phyloP scores from a whole-genome alignment of 1,140 invertebrate genomes.

The Psix sp. region DNA sequence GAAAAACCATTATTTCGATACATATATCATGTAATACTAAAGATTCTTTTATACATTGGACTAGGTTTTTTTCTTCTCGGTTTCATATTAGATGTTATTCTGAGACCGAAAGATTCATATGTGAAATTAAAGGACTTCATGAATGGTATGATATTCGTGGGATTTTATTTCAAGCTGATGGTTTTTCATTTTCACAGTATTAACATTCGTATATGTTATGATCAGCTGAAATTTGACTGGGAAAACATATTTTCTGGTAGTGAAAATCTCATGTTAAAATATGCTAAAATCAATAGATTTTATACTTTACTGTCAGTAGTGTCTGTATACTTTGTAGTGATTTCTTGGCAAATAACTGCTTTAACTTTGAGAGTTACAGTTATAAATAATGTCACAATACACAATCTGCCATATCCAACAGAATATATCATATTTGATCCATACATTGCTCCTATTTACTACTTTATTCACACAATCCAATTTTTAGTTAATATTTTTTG shows the following conservation, averaged over 20 bases:
- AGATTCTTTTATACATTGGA: no score
- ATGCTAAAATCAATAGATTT: slow-evolving; percentile 9
- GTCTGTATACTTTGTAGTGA: not conserved
- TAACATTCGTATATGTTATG: slow-evolving; percentile 1
- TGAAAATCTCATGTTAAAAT: slow-evolving; percentile 13
- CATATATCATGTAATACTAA: no score
- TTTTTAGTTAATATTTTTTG: slow-evolving; percentile 4
- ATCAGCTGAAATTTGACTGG: slow-evolving; percentile 4
- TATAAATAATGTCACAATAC: slow-evolving; percentile 20
- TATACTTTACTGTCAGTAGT: not conserved
- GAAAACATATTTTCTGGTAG: slow-evolving; percentile 5
- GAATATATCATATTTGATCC: slow-evolving; percentile 19
- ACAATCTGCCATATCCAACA: slow-evolving; percentile 29
- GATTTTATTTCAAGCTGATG: no score
- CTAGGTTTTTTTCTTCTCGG: no score
- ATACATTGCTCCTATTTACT: slow-evolving; percentile 13
- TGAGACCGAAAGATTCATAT: no score
- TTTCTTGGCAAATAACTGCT: slow-evolving; percentile 5
- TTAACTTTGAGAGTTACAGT: not conserved
- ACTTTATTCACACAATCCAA: slow-evolving; percentile 17
- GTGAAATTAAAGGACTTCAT: no score
- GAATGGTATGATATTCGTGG: no score
- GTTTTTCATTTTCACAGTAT: no score
- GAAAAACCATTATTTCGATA: no score
- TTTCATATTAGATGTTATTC: no score